Conservation (phyloP, 2,888 invertebrate genomes). For the Ctenicera cuprea region DNA sequence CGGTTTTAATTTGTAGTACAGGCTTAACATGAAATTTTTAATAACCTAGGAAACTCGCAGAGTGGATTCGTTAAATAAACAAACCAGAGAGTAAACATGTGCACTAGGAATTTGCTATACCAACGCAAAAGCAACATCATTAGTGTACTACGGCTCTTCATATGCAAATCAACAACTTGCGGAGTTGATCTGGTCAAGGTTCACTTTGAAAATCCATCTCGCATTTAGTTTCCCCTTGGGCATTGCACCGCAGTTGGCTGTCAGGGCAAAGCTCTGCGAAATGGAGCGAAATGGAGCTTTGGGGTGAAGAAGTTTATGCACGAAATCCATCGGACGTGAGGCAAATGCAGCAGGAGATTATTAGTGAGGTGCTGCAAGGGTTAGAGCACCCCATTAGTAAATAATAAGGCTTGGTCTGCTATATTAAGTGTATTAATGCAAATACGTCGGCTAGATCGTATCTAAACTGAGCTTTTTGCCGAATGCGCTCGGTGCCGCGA, state of each 20-base stretch:
- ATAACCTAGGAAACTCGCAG: neutral
- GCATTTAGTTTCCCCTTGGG: constrained; percentile 12
- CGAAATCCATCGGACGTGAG: constrained; percentile 5
- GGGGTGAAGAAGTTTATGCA: neutral
- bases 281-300: constrained; percentile 15
- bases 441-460: constrained; percentile 27
- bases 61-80: constrained; percentile 13
- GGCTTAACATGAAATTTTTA: neutral
- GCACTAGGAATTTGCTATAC: neutral
- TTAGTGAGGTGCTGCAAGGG: constrained; percentile 30
- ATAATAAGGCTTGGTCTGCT: constrained; percentile 37
- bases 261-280: neutral
- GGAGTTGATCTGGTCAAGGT: constrained; percentile 44
- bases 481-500: neutral
- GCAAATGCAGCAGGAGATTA: constrained; percentile 36
- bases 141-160: constrained; percentile 41
- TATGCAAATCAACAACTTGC: constrained; percentile 44
- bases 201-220: constrained; percentile 39
- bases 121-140: constrained; percentile 37
- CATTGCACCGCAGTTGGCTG: neutral
- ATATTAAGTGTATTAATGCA: constrained; percentile 35
- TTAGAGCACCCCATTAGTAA: constrained; percentile 42
- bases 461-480: constrained; percentile 20
- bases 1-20: no score
- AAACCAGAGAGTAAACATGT: constrained; percentile 11